Evolutionary conservation across 2,888 invertebrate genomes (phyloP).

Genomic region (Tanypteryx hageni): DNA sequence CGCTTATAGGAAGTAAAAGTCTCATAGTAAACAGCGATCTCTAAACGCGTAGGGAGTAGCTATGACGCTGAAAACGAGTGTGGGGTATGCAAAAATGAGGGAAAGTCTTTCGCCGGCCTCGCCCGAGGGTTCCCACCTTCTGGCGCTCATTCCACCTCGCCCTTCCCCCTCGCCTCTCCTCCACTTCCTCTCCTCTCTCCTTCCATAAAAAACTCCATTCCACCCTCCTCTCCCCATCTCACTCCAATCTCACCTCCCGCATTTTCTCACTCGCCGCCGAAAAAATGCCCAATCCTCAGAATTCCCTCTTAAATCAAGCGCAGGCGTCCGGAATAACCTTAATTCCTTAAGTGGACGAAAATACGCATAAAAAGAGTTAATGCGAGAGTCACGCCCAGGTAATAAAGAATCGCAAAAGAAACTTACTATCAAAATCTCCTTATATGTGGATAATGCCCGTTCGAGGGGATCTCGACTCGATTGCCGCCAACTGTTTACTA

Average conservation of each 20-base stretch:
- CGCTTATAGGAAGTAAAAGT: neutral
- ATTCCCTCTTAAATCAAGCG: neutral
- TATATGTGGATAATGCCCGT: no score
- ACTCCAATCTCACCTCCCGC: neutral
- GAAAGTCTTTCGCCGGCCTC: slow-evolving; percentile 30
- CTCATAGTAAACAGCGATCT: slow-evolving; percentile 25
- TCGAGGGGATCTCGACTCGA: no score
- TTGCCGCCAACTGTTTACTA: no score
- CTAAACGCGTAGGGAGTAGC: slow-evolving; percentile 12
- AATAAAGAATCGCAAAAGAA: no score
- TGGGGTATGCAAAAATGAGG: slow-evolving; percentile 15
- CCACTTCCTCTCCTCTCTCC: neutral
- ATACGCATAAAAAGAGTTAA: no score
- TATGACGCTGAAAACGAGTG: neutral
- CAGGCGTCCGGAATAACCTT: neutral
- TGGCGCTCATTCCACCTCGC: neutral
- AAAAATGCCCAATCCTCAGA: neutral
- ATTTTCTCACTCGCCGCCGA: neutral
- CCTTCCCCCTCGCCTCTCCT: neutral
- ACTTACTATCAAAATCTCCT: no score
- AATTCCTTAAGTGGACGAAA: neutral
- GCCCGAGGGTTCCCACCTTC: neutral
- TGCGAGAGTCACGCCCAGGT: no score
- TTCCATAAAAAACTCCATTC: neutral
- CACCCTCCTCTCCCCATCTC: neutral